Percentiles rank a stretch among this genome's conserved stretches.
These are phyloP conservation scores for Stenodema calcarata DNA, from an alignment of 2,888 invertebrate genomes.

Conservation along the genomic window DNA sequence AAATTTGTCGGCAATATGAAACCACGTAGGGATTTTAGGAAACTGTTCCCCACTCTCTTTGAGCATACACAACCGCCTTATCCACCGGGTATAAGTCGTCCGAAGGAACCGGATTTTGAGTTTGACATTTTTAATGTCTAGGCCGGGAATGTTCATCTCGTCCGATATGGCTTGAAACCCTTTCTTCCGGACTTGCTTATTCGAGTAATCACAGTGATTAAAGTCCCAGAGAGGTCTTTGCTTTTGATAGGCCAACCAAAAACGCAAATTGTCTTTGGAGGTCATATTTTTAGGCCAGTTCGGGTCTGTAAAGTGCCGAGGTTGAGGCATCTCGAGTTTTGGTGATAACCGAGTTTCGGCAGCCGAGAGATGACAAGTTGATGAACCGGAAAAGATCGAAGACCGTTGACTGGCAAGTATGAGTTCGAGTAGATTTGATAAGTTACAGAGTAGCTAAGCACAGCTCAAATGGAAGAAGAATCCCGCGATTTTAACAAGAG, in stretches of 20 bases:
- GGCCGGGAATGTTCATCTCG: conserved; percentile 5
- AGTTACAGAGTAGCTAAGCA: too few species aligned
- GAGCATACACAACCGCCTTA: background rate
- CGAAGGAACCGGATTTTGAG: conserved; percentile 31
- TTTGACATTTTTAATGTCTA: conserved; percentile 5
- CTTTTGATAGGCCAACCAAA: conserved; percentile 27
- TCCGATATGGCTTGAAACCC: conserved; percentile 9
- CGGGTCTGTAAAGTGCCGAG: conserved; percentile 13
- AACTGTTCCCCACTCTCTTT: background rate
- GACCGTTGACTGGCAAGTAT: too few species aligned
- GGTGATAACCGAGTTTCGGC: background rate
- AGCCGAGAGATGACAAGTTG: too few species aligned
- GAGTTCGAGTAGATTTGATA: too few species aligned
- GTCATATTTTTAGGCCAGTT: conserved; percentile 24
- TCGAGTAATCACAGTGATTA: background rate
- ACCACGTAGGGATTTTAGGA: conserved; percentile 26
- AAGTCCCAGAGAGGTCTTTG: conserved; percentile 23
- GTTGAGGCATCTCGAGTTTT: conserved; percentile 1
- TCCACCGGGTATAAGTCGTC: background rate
- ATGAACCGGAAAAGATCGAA: too few species aligned
- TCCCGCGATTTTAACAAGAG: background rate
- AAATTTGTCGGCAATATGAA: conserved; percentile 21
- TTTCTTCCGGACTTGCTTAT: background rate
- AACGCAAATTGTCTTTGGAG: conserved; percentile 2
- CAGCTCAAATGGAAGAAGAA: background rate